Evolutionary conservation across 2,113 vertebrate species (phyloP).

Genomic region (Emydura subglobosa): DNA sequence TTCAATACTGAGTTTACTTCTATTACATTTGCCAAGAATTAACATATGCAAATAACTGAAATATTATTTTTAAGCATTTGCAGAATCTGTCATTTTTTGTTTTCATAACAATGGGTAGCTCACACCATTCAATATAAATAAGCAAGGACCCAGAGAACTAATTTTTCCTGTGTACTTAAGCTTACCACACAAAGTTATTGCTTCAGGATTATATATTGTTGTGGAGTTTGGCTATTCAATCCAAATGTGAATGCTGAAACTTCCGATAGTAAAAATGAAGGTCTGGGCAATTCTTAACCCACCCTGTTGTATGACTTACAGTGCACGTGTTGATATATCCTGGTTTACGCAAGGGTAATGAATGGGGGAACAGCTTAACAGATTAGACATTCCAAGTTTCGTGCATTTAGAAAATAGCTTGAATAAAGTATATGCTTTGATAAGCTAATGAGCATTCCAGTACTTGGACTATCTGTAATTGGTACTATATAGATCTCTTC

Average conservation of each 20-base stretch:
- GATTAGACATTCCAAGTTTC: background rate
- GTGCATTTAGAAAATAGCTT: background rate
- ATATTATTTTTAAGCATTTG: background rate
- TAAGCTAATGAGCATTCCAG: background rate
- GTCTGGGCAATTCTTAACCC: background rate
- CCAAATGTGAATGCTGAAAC: background rate
- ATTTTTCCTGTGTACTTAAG: background rate
- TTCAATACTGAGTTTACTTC: conserved; percentile 1
- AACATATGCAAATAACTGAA: background rate
- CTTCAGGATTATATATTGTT: background rate
- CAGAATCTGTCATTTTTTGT: background rate
- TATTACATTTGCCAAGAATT: background rate
- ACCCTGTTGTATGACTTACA: background rate
- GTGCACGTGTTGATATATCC: accelerated
- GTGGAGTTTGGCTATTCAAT: background rate
- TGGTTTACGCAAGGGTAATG: background rate
- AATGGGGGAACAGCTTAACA: accelerated
- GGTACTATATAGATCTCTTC: background rate
- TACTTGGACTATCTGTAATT: background rate
- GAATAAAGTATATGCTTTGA: background rate
- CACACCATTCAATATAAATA: background rate
- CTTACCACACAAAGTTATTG: background rate
- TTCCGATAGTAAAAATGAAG: background rate
- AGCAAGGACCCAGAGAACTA: background rate
- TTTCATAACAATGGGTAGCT: background rate